A percentile compares a stretch with the other conserved stretches of the same genome.
phyloP scores from a whole-genome alignment of 2,797 vertebrate species.

The Phrynocephalus forsythii region DNA sequence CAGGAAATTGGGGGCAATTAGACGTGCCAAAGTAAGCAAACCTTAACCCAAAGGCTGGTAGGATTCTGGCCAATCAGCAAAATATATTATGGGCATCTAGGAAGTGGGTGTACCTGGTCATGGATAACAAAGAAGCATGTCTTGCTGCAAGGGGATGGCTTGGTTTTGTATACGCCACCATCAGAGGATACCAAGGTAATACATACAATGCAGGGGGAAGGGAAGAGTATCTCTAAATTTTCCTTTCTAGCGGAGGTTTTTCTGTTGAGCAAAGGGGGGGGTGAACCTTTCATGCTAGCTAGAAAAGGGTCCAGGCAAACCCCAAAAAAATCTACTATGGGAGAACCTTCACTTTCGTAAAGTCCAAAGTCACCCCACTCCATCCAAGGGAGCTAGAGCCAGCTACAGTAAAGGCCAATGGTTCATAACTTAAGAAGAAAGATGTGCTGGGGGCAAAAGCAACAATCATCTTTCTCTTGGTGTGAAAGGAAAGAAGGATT shows the following conservation, averaged over 20 bases:
- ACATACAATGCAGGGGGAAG: not conserved
- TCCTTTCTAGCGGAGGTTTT: not conserved
- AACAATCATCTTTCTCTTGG: slow-evolving; percentile 27
- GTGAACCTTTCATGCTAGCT: not conserved
- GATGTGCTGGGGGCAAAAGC: slow-evolving; percentile 6
- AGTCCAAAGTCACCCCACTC: not conserved
- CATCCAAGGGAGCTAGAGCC: not conserved
- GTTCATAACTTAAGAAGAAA: slow-evolving; percentile 9
- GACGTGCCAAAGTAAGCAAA: no score
- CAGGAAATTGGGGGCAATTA: no score
- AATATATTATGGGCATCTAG: no score
- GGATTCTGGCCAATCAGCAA: no score
- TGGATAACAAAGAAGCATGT: not conserved
- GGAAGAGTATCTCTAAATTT: not conserved
- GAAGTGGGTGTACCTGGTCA: no score
- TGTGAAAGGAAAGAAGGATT: slow-evolving; percentile 22
- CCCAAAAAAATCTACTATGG: not conserved
- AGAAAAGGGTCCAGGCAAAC: not conserved
- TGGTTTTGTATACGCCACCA: not conserved
- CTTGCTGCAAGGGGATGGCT: not conserved
- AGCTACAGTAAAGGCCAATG: not conserved
- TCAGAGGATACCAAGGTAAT: not conserved
- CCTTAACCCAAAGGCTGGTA: no score
- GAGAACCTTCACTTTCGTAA: no score
- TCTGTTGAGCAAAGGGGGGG: not conserved